Conservation (phyloP, 2,888 invertebrate genomes). For the Parochlus steinenii region DNA sequence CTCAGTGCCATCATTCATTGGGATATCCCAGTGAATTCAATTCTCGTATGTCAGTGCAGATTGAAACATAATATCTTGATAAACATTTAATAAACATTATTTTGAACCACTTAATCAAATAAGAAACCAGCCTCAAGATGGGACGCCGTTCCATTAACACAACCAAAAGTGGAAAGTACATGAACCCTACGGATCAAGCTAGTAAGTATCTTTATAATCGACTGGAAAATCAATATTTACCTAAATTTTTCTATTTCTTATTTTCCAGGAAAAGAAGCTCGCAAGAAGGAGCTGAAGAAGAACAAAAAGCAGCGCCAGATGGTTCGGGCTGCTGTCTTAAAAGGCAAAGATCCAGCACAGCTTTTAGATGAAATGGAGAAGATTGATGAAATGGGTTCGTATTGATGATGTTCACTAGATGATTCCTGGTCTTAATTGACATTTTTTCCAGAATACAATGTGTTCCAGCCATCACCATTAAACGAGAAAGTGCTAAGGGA, state of each 20-base stretch:
- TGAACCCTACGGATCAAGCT: slow-evolving; percentile 99
- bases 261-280: slow-evolving; percentile 78
- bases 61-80: no score
- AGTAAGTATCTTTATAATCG: slow-evolving; percentile 45
- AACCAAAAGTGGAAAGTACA: slow-evolving; percentile 99
- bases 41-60: no score
- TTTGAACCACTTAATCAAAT: no score
- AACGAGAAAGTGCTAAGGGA: slow-evolving; percentile 95
- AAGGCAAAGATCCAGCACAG: slow-evolving; percentile 93
- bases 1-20: no score
- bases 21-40: no score
- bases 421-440: slow-evolving; percentile 10
- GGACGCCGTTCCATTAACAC: slow-evolving; percentile 93
- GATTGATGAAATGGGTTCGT: slow-evolving; percentile 92
- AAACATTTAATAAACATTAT: no score
- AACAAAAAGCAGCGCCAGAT: slow-evolving; percentile 94
- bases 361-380: slow-evolving; percentile 91
- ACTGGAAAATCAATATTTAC: slow-evolving; percentile 2
- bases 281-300: slow-evolving; percentile 94
- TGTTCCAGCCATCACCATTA: slow-evolving; percentile 80
- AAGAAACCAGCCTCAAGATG: no score
- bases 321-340: slow-evolving; percentile 90
- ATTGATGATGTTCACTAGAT: slow-evolving; percentile 1
- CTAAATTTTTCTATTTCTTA: slow-evolving; percentile 8
- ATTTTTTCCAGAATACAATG: slow-evolving; percentile 67